These are phyloP conservation scores for Tromatobia lineatoria DNA, from an alignment of 2,888 invertebrate species.

Conservation along the genomic window DNA sequence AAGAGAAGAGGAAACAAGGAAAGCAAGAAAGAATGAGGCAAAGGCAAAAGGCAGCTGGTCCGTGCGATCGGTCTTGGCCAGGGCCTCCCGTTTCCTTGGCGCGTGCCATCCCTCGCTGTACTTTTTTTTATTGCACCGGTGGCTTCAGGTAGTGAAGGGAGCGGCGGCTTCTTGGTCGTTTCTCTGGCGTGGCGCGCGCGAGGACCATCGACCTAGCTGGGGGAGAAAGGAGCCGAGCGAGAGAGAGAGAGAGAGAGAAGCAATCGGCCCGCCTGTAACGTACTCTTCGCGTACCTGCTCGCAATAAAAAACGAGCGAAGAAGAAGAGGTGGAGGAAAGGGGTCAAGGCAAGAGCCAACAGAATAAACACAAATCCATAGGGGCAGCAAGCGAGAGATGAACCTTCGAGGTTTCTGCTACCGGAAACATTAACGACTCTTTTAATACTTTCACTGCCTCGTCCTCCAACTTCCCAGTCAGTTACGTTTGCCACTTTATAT, in stretches of 20 bases:
- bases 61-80: conserved; percentile 63
- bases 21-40: conserved; percentile 34
- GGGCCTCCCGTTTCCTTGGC: conserved; percentile 65
- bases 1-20: conserved; percentile 31
- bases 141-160: conserved; percentile 66
- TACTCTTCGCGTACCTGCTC: conserved; percentile 46
- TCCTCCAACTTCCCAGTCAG: neutral
- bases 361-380: conserved; percentile 54
- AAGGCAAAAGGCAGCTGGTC: conserved; percentile 69
- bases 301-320: conserved; percentile 21
- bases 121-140: conserved; percentile 68
- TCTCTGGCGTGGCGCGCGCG: conserved; percentile 35
- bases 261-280: conserved; percentile 36
- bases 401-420: conserved; percentile 39
- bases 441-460: conserved; percentile 13
- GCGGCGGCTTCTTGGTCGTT: conserved; percentile 52
- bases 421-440: conserved; percentile 32
- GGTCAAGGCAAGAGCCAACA: conserved; percentile 59
- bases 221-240: conserved; percentile 16
- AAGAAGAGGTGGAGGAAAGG: conserved; percentile 54
- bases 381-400: conserved; percentile 25
- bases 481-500: neutral
- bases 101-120: conserved; percentile 70
- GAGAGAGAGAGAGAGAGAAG: conserved; percentile 3
- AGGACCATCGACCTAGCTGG: conserved; percentile 36